Evolutionary conservation across 2,888 invertebrate species (phyloP).

Genomic region (Loripinus fragilis): DNA sequence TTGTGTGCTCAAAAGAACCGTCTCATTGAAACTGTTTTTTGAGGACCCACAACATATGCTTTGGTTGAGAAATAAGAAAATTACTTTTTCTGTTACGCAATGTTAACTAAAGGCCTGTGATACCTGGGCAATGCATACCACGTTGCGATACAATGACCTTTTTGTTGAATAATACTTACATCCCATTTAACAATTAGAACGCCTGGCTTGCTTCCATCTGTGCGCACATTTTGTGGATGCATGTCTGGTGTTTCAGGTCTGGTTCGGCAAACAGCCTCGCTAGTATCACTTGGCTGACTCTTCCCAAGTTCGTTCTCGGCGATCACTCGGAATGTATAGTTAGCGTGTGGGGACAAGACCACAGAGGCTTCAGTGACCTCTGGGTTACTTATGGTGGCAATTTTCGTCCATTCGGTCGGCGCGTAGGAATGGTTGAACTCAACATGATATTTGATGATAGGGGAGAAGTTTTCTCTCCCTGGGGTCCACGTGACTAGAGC

Average conservation of each 20-base stretch:
- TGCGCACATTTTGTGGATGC: slow-evolving; percentile 96
- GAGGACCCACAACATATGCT: too few species aligned
- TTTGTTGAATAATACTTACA: too few species aligned
- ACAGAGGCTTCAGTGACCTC: slow-evolving; percentile 76
- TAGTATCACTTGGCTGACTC: slow-evolving; percentile 91
- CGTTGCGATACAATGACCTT: too few species aligned
- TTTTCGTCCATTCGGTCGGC: slow-evolving; percentile 54
- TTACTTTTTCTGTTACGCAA: too few species aligned
- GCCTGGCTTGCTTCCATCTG: slow-evolving; percentile 93
- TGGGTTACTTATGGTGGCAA: slow-evolving; percentile 40
- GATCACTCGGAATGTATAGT: slow-evolving; percentile 96
- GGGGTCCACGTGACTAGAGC: slow-evolving; percentile 91
- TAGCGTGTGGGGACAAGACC: slow-evolving; percentile 93
- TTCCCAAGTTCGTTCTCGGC: slow-evolving; percentile 97
- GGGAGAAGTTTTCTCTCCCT: slow-evolving; percentile 75
- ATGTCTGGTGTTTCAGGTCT: slow-evolving; percentile 94
- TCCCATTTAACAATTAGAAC: slow-evolving; percentile 98
- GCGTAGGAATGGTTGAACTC: slow-evolving; percentile 77
- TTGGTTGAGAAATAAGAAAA: too few species aligned
- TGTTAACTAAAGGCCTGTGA: too few species aligned
- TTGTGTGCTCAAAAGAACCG: too few species aligned
- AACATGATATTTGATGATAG: slow-evolving; percentile 73
- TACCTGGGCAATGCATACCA: too few species aligned
- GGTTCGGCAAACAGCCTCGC: slow-evolving; percentile 88
- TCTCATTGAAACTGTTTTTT: too few species aligned